Base-by-base conservation (phyloP, 2,888 invertebrate genomes). In the Lamellibrachia satsuma region DNA sequence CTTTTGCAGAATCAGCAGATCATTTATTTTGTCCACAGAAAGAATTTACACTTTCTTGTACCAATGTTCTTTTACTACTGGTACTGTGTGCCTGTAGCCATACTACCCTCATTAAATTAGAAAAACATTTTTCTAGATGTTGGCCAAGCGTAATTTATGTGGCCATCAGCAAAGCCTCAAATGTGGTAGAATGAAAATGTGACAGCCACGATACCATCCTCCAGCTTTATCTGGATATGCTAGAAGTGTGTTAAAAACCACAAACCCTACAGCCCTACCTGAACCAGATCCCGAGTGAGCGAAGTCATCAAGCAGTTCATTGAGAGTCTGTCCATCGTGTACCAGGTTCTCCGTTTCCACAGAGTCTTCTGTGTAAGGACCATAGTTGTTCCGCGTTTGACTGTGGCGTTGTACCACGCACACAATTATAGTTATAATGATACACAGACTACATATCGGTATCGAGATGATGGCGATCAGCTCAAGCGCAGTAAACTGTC, bases 401-500 rank as follows among this genome's bases (percentile, higher is more conserved):
- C 75, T 11, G 9, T n/a, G 15, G 22, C 75, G 94, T 57, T 95
- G 95, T 52, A 94, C 92, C 39, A 92, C n/a, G 92, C 91, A 93
- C 52, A 93, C 51, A 55, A 55, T 97, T 92, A 97, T 97, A 96
- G 98, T 97, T 93, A 97, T 97, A 92, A 98, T 97, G 57, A 96
- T 97, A 95, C 98, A 98, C 90, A 98, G 96, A 55, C 97, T 97
- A 94, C 98, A 97, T 93, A 98, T 97, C 93, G 98, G 97, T 90
- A 97, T 97, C 7, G 97, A 98, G 96, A 98, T 97, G 94, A 97
- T 97, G 96, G 98, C 97, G 52, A 98, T 98, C 95, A 98, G 97
- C 96, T 97, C 97, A 96, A 97, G 97, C 90, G 97, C 97, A 60
- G 75, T 75, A n/a, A 75, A 75, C 75, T 75, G 75, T 75, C 75